Evolutionary conservation across 53 echinoderm and acorn worm species (phyloP).

Genomic region (Patiria pectinifera): DNA sequence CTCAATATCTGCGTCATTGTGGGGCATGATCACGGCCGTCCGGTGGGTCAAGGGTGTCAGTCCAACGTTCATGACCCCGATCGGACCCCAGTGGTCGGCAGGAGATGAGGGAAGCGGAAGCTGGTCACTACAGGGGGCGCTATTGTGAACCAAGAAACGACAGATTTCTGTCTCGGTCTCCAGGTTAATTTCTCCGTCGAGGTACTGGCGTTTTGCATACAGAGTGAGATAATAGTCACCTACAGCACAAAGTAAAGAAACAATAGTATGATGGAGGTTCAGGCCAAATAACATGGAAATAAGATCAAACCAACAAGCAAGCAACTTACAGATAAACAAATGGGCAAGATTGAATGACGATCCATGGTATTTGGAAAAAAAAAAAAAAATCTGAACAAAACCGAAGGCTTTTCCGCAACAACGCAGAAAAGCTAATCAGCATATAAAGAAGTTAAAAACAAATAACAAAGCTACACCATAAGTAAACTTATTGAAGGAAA

Average conservation of each 20-base stretch:
- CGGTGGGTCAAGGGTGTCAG: constrained; percentile 80
- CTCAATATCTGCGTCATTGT: constrained; percentile 59
- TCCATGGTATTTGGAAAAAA: too few species aligned
- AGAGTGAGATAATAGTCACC: constrained; percentile 83
- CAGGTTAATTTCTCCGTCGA: constrained; percentile 87
- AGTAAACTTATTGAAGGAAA: too few species aligned
- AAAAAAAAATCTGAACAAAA: too few species aligned
- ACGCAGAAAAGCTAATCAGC: too few species aligned
- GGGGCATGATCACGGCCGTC: constrained; percentile 77
- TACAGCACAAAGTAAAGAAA: neutral
- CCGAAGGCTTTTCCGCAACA: too few species aligned
- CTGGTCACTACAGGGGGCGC: constrained; percentile 71
- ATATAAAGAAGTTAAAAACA: too few species aligned
- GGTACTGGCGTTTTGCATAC: constrained; percentile 84
- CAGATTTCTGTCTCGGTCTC: constrained; percentile 93
- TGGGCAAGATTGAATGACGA: too few species aligned
- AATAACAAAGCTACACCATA: too few species aligned
- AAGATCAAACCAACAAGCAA: too few species aligned
- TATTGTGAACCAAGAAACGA: constrained; percentile 69
- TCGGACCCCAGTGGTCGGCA: constrained; percentile 93
- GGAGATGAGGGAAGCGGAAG: constrained; percentile 78
- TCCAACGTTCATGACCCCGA: constrained; percentile 83
- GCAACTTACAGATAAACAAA: too few species aligned
- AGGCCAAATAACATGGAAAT: too few species aligned
- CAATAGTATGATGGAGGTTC: too few species aligned